Evolutionary conservation across 2,888 invertebrate species (phyloP), one percentile per base, ranked within the genome.

Genomic region (Macrophya annulata): DNA sequence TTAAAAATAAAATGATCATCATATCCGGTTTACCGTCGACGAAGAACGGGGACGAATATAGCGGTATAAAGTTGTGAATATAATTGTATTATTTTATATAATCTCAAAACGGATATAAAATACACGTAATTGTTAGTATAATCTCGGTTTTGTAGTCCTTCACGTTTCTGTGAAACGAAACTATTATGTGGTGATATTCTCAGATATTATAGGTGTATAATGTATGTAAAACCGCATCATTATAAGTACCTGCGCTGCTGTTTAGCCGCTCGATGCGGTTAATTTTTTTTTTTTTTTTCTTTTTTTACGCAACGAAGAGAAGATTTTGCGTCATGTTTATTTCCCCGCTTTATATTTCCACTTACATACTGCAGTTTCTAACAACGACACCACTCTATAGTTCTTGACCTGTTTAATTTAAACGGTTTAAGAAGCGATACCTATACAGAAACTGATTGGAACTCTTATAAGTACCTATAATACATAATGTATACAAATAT

Each of bases 1-100:
- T 74, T 74, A 74, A 74, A 74, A 74, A 74, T 74, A 74, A 74
- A 74, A 74, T 55, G 55, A 55, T 68, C 68, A 37, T 74, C 72
- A 45, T 74, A 74, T 74, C 72, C 72, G 72, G 72, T 43, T 74
- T 21, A 74, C n/a, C n/a, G n/a, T 21, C 72, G 45, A 68, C 12
- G 45, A 74, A 25, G 40, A 31, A 25, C 68, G 68, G 68, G 62
- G 62, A 62, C 62, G 62, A 25, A 25, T 12, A 25, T 62, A 25
- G 51, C 51, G 51, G 4, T 51, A 55, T 43, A 43, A 6, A 51
- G n/a, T 55, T 8, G n/a, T 55, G 55, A 55, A 55, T n/a, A 55
- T 55, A 1, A 55, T 55, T n/a, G 48, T 48, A 45, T 48, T 15
- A 48, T 48, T 48, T 48, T 48, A n/a, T n/a, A 51, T 51, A 51